Conservation (phyloP, 2,888 invertebrate species). For the Acrobasis suavella region DNA sequence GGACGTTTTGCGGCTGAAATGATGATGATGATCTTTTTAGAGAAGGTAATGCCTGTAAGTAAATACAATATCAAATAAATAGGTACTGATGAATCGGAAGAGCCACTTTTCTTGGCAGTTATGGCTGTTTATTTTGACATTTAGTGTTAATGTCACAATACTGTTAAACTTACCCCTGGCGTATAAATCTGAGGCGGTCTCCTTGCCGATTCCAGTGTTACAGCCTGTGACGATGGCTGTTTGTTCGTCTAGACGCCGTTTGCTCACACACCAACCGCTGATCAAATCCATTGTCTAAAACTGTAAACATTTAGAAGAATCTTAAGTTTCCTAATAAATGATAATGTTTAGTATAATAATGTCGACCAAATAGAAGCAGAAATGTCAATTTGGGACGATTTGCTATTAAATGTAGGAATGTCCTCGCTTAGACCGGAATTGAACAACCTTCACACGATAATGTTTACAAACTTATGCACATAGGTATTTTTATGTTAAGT, state of each 20-base stretch:
- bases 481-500: too few species aligned
- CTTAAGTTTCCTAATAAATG: not conserved
- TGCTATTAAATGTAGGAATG: not conserved
- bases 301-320: not conserved
- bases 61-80: too few species aligned
- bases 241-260: slow-evolving; percentile 74
- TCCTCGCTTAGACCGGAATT: not conserved
- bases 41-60: too few species aligned
- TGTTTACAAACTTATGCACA: not conserved
- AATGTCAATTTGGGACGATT: not conserved
- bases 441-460: not conserved
- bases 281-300: slow-evolving; percentile 55
- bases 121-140: too few species aligned
- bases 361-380: not conserved
- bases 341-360: too few species aligned
- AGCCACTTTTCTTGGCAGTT: too few species aligned
- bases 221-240: slow-evolving; percentile 82
- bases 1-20: too few species aligned
- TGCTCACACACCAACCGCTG: slow-evolving; percentile 72
- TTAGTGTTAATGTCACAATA: too few species aligned
- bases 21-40: too few species aligned
- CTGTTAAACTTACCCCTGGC: slow-evolving; percentile 54
- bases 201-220: slow-evolving; percentile 88
- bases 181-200: slow-evolving; percentile 83
- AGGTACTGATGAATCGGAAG: too few species aligned